These are phyloP conservation scores for Spodoptera exigua DNA, from an alignment of 2,888 invertebrate genomes.

Conservation along the genomic window DNA sequence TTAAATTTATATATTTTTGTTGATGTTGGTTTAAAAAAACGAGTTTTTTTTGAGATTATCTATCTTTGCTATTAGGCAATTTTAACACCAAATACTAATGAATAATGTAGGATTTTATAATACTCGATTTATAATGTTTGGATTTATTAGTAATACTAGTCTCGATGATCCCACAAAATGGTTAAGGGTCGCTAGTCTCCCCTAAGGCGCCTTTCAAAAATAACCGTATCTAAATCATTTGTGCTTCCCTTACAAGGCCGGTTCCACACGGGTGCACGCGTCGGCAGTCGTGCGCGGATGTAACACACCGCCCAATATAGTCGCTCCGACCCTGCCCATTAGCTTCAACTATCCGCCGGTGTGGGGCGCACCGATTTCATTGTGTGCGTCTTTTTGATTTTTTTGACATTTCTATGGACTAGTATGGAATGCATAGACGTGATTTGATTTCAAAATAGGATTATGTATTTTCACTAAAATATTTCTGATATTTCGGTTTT, in stretches of 20 bases:
- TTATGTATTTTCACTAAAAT: neutral
- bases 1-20: too few species aligned
- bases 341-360: constrained; percentile 63
- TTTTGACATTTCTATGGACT: constrained; percentile 37
- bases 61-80: too few species aligned
- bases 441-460: neutral
- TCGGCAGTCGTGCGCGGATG: constrained; percentile 74
- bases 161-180: constrained; percentile 1
- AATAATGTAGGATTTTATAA: too few species aligned
- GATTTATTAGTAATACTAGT: too few species aligned
- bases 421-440: constrained; percentile 13
- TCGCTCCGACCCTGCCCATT: constrained; percentile 61
- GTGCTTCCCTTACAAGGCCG: constrained; percentile 62
- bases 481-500: neutral
- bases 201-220: constrained; percentile 22
- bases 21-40: too few species aligned
- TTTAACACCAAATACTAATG: too few species aligned
- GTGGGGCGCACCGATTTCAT: constrained; percentile 36
- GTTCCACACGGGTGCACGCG: constrained; percentile 76
- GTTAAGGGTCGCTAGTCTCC: constrained; percentile 3
- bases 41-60: too few species aligned
- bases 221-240: constrained; percentile 51
- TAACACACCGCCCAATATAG: constrained; percentile 83
- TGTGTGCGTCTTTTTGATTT: constrained; percentile 29
- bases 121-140: too few species aligned